Base-by-base conservation (phyloP, 2,113 vertebrate species). In the Craseonycteris thonglongyai region DNA sequence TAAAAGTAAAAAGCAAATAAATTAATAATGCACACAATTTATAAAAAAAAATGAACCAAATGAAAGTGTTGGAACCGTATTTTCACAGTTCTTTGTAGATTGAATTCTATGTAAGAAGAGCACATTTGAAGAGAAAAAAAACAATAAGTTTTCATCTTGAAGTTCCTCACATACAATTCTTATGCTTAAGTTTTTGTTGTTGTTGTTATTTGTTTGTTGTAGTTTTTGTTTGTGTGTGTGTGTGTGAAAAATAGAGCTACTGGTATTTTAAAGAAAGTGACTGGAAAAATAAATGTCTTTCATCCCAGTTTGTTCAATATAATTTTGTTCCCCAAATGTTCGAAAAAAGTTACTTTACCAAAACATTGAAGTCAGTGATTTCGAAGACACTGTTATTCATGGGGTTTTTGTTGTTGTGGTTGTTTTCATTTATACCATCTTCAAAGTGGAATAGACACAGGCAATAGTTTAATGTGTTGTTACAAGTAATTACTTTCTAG, bases 401-500 rank as follows among this genome's bases (percentile, higher is more conserved):
- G 47, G 19, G 49, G 49, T 18, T 51, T 51, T 78, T 85, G 38
- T 22, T 26, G 15, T 51, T 51, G 49, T 49, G 15, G 49, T 49
- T 81, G 16, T 51, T n/a, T n/a, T 51, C 6, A 42, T 47, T 68
- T 80, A 38, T 33, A 68, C 16, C 30, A 63, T 96, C 91, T 82
- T 98, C 96, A 96, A 98, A 98, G 98, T 98, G 97, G 98, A 98
- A 98, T 98, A 96, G 12, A 47, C 14, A 2, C 49, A 51, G 97
- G 97, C 98, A 99, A 99, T 98, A 97, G 97, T 98, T 99, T 98
- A 98, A 99, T 99, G 98, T 99, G 97, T 98, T 99, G 98, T 98
- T 98, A 98, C 98, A 97, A 98, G 98, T 98, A 99, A 99, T 99
- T 99, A 98, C 96, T 98, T 94, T 96, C 97, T 98, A 97, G 97